These are phyloP conservation scores for Notocelia uddmanniana DNA, from an alignment of 2,888 invertebrate genomes.

Conservation along the genomic window DNA sequence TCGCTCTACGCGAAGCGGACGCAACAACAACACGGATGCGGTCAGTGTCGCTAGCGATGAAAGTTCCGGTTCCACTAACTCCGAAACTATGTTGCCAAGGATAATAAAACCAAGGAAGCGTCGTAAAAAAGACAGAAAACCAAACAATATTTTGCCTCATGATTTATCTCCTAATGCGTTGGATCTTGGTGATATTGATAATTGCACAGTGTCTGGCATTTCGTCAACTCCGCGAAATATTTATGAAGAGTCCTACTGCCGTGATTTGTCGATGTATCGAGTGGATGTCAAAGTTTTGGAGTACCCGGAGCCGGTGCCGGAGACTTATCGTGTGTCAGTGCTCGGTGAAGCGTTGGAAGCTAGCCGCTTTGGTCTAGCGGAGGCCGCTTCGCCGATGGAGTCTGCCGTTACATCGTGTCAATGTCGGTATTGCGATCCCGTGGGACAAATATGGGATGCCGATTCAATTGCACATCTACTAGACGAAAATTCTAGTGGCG, in stretches of 20 bases:
- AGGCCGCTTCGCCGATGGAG: constrained; percentile 78
- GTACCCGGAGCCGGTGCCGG: constrained; percentile 73
- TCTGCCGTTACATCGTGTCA: constrained; percentile 87
- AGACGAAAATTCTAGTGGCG: constrained; percentile 80
- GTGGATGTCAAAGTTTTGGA: constrained; percentile 78
- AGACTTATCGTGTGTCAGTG: constrained; percentile 81
- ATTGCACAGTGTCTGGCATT: constrained; percentile 76
- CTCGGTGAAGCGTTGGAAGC: constrained; percentile 83
- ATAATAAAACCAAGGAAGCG: constrained; percentile 96
- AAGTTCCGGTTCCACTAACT: constrained; percentile 88
- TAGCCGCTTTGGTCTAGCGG: constrained; percentile 76
- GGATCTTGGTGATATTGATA: constrained; percentile 78
- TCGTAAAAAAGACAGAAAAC: constrained; percentile 95
- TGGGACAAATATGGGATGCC: constrained; percentile 91
- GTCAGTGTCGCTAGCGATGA: constrained; percentile 92
- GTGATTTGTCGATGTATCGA: constrained; percentile 81
- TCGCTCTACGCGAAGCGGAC: constrained; percentile 74
- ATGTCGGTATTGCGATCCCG: constrained; percentile 91
- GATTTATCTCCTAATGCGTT: constrained; percentile 72
- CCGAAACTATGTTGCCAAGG: constrained; percentile 93
- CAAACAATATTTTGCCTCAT: constrained; percentile 83
- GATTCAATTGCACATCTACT: constrained; percentile 85
- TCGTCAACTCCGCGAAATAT: constrained; percentile 66
- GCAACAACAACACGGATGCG: constrained; percentile 87
- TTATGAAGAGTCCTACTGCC: constrained; percentile 81